phyloP scores from a whole-genome alignment of 1,140 invertebrate species.

The Dryas iulia region DNA sequence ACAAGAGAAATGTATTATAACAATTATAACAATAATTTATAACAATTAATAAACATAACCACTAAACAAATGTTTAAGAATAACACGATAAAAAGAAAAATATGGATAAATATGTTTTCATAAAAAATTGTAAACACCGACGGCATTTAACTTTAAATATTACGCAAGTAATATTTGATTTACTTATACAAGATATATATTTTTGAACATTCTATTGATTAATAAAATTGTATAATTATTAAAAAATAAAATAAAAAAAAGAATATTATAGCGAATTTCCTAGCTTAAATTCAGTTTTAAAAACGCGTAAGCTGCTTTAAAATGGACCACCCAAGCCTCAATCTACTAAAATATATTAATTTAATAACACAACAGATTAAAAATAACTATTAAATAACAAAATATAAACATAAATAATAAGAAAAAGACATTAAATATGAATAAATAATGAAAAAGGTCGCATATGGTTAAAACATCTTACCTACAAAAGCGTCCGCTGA shows the following conservation, averaged over 20 bases:
- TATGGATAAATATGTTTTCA: too few relatives aligned
- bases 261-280: neutral
- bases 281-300: too few relatives aligned
- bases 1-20: too few relatives aligned
- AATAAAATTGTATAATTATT: too few relatives aligned
- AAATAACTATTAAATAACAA: neutral
- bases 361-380: neutral
- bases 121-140: neutral
- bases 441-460: neutral
- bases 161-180: too few relatives aligned
- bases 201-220: too few relatives aligned
- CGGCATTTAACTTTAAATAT: neutral
- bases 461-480: neutral
- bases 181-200: too few relatives aligned
- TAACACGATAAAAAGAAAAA: too few relatives aligned
- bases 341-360: neutral
- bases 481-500: neutral
- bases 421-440: neutral
- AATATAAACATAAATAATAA: neutral
- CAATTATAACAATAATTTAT: too few relatives aligned
- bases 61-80: too few relatives aligned
- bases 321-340: neutral
- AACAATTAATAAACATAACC: too few relatives aligned
- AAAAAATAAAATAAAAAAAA: too few relatives aligned
- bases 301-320: neutral